phyloP scores from a whole-genome alignment of 2,113 vertebrate genomes.

The Sinosuthora webbiana region DNA sequence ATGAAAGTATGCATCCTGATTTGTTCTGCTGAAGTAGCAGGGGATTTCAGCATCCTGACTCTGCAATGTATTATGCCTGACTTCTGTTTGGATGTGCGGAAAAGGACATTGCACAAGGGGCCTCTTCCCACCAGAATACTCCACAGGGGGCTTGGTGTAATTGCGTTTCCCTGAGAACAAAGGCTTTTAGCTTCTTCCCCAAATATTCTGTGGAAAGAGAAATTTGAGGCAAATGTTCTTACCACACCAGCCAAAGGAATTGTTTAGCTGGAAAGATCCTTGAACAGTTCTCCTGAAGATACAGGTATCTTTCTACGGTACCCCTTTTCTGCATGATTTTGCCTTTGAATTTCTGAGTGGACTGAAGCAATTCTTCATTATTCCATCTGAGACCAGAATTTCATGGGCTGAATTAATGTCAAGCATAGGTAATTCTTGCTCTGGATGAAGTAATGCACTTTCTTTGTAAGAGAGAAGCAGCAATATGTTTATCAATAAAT shows the following conservation, averaged over 20 bases:
- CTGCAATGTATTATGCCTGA: neutral
- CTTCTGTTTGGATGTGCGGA: neutral
- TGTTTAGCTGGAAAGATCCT: neutral
- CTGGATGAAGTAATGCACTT: neutral
- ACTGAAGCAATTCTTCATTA: neutral
- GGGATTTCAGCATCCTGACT: neutral
- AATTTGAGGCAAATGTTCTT: neutral
- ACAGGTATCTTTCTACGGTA: neutral
- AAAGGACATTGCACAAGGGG: neutral
- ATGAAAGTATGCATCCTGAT: neutral
- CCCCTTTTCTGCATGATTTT: neutral
- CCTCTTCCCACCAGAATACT: neutral
- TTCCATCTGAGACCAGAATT: neutral
- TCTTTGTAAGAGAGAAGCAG: neutral
- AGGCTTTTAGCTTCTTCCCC: neutral
- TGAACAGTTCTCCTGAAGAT: neutral
- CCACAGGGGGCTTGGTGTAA: neutral
- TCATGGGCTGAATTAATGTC: neutral
- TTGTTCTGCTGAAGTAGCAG: conserved; percentile 4
- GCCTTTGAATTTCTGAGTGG: neutral
- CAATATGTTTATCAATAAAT: neutral
- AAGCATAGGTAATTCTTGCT: neutral
- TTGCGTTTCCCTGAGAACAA: neutral
- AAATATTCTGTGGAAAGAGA: neutral
- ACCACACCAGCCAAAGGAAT: neutral